phyloP scores from a whole-genome alignment of 2,113 vertebrate genomes.

The Gila orcuttii region DNA sequence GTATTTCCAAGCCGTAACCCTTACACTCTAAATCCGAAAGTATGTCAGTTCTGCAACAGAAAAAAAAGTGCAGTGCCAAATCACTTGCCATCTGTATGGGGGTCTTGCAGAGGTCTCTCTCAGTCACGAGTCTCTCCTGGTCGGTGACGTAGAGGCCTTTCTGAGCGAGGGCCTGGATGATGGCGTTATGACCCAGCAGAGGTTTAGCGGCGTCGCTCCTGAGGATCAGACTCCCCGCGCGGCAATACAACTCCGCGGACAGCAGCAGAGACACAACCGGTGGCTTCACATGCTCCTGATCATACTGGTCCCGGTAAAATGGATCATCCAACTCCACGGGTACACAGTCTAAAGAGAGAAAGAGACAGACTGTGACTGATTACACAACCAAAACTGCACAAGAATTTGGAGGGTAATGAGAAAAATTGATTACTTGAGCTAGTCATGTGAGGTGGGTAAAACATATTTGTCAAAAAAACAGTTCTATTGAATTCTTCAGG shows the following conservation, averaged over 20 bases:
- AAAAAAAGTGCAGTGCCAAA: background rate
- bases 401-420: background rate
- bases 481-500: background rate
- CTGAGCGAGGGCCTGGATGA: slow-evolving; percentile 97
- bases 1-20: background rate
- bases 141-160: slow-evolving; percentile 97
- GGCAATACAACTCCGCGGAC: slow-evolving; percentile 95
- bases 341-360: slow-evolving; percentile 81
- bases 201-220: slow-evolving; percentile 96
- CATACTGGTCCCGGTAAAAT: slow-evolving; percentile 96
- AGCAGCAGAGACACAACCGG: slow-evolving; percentile 91
- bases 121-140: slow-evolving; percentile 92
- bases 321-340: slow-evolving; percentile 91
- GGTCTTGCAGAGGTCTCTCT: slow-evolving; percentile 91
- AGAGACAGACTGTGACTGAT: background rate
- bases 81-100: slow-evolving; percentile 95
- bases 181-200: slow-evolving; percentile 93
- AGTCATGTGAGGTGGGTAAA: background rate
- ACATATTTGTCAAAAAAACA: background rate
- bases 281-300: slow-evolving; percentile 96
- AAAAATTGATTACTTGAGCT: background rate
- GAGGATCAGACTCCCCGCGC: slow-evolving; percentile 95
- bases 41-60: background rate
- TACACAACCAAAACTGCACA: background rate
- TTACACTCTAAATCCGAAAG: background rate